Conservation (phyloP, 2,888 invertebrate species). For the Eustalomyia histrio region DNA sequence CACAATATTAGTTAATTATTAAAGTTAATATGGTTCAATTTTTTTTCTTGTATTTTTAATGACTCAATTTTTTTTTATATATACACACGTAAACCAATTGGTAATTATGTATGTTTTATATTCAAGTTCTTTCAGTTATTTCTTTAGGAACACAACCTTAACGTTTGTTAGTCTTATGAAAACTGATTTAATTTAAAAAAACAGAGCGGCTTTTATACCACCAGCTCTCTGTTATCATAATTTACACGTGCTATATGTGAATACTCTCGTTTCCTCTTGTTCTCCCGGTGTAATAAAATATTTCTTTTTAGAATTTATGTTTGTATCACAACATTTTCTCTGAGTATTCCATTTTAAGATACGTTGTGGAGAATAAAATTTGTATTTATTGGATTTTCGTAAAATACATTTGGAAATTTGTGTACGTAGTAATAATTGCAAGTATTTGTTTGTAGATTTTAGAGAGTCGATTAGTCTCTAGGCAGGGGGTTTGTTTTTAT, state of each 20-base stretch:
- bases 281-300: neutral
- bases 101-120: slow-evolving; percentile 48
- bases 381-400: neutral
- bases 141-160: slow-evolving; percentile 53
- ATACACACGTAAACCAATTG: slow-evolving; percentile 39
- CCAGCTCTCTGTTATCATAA: slow-evolving; percentile 24
- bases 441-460: slow-evolving; percentile 14
- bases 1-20: slow-evolving; percentile 55
- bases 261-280: slow-evolving; percentile 11
- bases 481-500: slow-evolving; percentile 71
- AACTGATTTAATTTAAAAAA: slow-evolving; percentile 63
- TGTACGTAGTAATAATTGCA: neutral
- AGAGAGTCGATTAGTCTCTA: slow-evolving; percentile 1
- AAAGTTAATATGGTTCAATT: slow-evolving; percentile 11
- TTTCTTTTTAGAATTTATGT: neutral
- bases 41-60: slow-evolving; percentile 15
- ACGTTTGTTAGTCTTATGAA: slow-evolving; percentile 62
- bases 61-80: slow-evolving; percentile 46
- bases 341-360: neutral
- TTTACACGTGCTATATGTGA: slow-evolving; percentile 45
- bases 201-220: slow-evolving; percentile 63
- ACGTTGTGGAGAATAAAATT: neutral
- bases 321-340: neutral
- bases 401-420: neutral
- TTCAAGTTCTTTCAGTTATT: slow-evolving; percentile 8